Evolutionary conservation across 1,140 invertebrate genomes (phyloP), one percentile per base, ranked within the genome.

Genomic region (Heliconius hermathena): DNA sequence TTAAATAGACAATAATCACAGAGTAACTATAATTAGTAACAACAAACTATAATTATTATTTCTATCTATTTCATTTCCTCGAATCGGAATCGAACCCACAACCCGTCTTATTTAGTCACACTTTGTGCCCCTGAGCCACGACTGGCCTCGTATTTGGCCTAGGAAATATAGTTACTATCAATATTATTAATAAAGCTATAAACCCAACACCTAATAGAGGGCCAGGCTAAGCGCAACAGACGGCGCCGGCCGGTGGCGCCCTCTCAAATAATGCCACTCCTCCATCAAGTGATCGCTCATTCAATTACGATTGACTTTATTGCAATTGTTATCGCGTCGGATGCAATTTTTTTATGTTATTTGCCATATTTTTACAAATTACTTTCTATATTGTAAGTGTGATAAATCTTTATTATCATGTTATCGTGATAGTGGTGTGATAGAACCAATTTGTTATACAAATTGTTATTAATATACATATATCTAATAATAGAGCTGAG

Each of bases 251-350:
- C 76, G 26, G 77, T 82, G 78, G 73, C 81, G 84, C 84, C 78
- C 84, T 83, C 79, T 83, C 79, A 76, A 80, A 83, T 83, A 77
- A 70, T 49, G 76, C 38, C 81, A 77, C 71, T 78, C 82, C 82
- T 76, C 22, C 33, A 74, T 76, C 72, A 74, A 60, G 77, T 70
- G 74, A 76, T 76, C 80, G 79, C 79, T 82, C 84, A 84, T 81
- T 82, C 82, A 85, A 85, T 85, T 85, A 83, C 79, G 74, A 78
- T 78, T 76, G 81, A 77, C 82, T 83, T 83, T 82, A 82, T 81
- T 79, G 75, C 82, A 81, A 81, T 83, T 83, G 77, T 81, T 81
- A 81, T 81, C 79, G 74, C 71, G 60, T 74, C 70, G 70, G 78
- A 77, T 84, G 80, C 78, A 78, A 77, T 81, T 81, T 81, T 83